phyloP scores from a whole-genome alignment of 2,797 vertebrate genomes.

The Psittacula derbiana region DNA sequence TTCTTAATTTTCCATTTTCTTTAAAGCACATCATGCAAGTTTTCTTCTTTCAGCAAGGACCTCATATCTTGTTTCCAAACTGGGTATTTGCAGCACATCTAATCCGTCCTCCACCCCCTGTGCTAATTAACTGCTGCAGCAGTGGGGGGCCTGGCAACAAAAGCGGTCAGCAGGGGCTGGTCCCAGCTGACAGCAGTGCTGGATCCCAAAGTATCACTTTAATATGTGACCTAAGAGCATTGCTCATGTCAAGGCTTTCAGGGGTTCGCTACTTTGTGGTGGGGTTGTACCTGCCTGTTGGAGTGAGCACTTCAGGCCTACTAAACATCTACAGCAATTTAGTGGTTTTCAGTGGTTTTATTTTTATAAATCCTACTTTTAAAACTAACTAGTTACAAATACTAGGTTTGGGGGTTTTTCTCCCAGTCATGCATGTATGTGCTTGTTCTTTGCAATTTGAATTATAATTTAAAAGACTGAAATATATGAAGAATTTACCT shows the following conservation, averaged over 20 bases:
- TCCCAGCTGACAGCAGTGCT: not conserved
- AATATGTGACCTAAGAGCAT: not conserved
- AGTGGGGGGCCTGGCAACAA: not conserved
- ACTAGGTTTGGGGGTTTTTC: not conserved
- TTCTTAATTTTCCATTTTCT: not conserved
- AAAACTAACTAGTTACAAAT: not conserved
- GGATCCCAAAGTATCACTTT: not conserved
- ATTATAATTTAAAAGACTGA: not conserved
- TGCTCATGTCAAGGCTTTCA: not conserved
- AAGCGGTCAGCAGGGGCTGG: not conserved
- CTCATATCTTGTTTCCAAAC: not conserved
- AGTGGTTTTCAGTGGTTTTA: not conserved
- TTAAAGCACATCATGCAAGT: not conserved
- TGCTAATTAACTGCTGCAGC: not conserved
- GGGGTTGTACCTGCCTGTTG: not conserved
- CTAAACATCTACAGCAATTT: not conserved
- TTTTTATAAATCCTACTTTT: not conserved
- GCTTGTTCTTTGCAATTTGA: not conserved
- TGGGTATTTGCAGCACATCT: not conserved
- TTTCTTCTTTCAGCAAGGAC: not conserved
- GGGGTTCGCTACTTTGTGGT: not conserved
- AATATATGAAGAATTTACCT: not conserved
- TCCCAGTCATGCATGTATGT: fast-evolving
- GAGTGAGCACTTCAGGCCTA: not conserved
- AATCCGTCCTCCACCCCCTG: not conserved